Base-by-base conservation (phyloP, 2,888 invertebrate genomes). In the Branchellion lobata region DNA sequence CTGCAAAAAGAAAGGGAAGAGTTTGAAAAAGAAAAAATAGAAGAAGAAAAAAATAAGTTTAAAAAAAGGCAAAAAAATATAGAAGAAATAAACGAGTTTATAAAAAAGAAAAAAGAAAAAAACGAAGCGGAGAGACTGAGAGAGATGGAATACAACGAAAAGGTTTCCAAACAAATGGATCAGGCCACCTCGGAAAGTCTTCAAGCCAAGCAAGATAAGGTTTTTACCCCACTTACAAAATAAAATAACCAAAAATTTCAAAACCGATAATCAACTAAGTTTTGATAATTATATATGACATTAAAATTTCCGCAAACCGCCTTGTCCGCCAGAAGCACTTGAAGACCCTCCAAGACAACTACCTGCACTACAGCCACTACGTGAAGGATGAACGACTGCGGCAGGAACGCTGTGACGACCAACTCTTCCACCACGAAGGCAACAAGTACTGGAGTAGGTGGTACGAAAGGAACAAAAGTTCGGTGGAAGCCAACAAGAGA, bases 391-490 rank as follows among this genome's bases (percentile, higher is more conserved):
- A 87, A 80, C 86, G 87, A 81, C 82, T 82, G 79, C 77, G 72
- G n/a, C 83, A 84, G 68, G 86, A 87, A 82, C 81, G 80, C 21
- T 86, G 87, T 79, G 83, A 87, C 24, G 87, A 87, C 80, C 80
- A 81, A 3, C 81, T 87, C 73, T 85, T 86, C 68, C 84, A 86
- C 57, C 83, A 82, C 53, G 87, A 87, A 81, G 80, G 86, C 34
- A 86, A 87, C 83, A 85, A 86, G 75, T 85, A 84, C 82, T 87
- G 87, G 87, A 86, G 87, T 84, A 87, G 86, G 82, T 85, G 86
- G 57, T 82, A 86, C 3, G 84, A 84, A 11, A 85, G 85, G 75
- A 87, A 87, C 87, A 81, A 83, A 68, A 82, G 84, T 69, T 87
- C 87, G 81, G 82, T 85, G 40, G 82, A 85, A 79, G 86, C 86